Evolutionary conservation across 2,888 invertebrate species (phyloP).

Genomic region (Erannis defoliaria): DNA sequence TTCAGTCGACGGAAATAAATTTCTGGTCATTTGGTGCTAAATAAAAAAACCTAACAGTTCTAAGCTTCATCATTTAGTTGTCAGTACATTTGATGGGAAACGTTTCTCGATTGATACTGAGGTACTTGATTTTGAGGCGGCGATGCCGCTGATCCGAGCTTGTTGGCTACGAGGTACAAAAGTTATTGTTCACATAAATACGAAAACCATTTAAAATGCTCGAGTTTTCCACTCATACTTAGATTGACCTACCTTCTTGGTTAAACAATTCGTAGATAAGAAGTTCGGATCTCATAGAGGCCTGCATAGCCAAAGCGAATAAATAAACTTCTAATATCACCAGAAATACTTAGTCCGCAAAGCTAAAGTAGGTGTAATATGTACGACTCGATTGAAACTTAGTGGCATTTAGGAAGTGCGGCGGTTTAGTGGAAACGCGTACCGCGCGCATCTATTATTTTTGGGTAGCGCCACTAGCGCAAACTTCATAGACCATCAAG

Average conservation of each 20-base stretch:
- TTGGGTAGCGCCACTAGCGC: too few species aligned
- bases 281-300: slow-evolving; percentile 11
- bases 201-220: neutral
- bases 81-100: slow-evolving; percentile 39
- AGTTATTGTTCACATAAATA: neutral
- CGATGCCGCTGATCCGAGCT: slow-evolving; percentile 12
- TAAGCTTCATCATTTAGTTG: slow-evolving; percentile 42
- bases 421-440: neutral
- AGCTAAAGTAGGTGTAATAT: neutral
- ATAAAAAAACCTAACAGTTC: slow-evolving; percentile 40
- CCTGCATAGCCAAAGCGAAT: slow-evolving; percentile 1
- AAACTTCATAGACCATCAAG: neutral
- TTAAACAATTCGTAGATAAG: slow-evolving; percentile 21
- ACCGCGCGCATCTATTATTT: neutral
- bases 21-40: slow-evolving; percentile 49
- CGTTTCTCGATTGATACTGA: slow-evolving; percentile 41
- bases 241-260: slow-evolving; percentile 13
- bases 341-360: neutral
- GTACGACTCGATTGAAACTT: neutral
- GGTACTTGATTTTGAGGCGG: slow-evolving; percentile 28
- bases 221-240: slow-evolving; percentile 12
- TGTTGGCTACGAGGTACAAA: slow-evolving; percentile 22
- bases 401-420: neutral
- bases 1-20: slow-evolving; percentile 40
- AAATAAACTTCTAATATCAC: neutral